These are phyloP conservation scores for Genyomyrus donnyi DNA, from an alignment of 2,113 vertebrate species.

Conservation along the genomic window DNA sequence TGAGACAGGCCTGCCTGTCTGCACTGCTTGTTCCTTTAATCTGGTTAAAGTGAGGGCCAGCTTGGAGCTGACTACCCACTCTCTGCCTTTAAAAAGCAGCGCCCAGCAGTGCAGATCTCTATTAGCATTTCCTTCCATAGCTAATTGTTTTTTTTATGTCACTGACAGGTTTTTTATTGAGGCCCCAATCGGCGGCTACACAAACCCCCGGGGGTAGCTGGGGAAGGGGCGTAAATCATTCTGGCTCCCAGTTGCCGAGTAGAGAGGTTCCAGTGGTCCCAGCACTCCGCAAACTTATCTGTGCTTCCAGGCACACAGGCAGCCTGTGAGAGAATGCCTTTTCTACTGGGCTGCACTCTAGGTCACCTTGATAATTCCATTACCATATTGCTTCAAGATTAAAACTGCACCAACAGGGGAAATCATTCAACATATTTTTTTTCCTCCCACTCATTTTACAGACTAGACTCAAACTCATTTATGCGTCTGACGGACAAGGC, in stretches of 20 bases:
- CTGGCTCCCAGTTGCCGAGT: neutral
- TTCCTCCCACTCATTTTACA: neutral
- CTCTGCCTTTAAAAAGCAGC: neutral
- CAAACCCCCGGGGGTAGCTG: neutral
- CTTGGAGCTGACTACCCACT: neutral
- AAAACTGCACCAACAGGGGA: neutral
- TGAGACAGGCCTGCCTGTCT: neutral
- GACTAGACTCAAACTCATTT: neutral
- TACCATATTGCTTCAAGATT: slow-evolving; percentile 21
- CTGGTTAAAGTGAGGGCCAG: neutral
- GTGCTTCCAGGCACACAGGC: slow-evolving; percentile 14
- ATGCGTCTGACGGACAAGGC: neutral
- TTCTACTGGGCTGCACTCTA: slow-evolving; percentile 11
- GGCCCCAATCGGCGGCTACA: neutral
- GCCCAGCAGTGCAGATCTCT: neutral
- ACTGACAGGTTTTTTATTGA: neutral
- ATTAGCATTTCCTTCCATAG: neutral
- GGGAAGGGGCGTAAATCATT: neutral
- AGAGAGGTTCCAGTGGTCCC: neutral
- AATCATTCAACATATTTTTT: slow-evolving; percentile 8
- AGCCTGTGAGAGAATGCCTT: slow-evolving; percentile 3
- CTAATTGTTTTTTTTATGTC: neutral
- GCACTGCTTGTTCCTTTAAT: neutral
- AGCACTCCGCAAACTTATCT: slow-evolving; percentile 27
- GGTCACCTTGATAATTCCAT: slow-evolving; percentile 37